Evolutionary conservation across 2,888 invertebrate species (phyloP).

Genomic region (Drosophila prolongata): DNA sequence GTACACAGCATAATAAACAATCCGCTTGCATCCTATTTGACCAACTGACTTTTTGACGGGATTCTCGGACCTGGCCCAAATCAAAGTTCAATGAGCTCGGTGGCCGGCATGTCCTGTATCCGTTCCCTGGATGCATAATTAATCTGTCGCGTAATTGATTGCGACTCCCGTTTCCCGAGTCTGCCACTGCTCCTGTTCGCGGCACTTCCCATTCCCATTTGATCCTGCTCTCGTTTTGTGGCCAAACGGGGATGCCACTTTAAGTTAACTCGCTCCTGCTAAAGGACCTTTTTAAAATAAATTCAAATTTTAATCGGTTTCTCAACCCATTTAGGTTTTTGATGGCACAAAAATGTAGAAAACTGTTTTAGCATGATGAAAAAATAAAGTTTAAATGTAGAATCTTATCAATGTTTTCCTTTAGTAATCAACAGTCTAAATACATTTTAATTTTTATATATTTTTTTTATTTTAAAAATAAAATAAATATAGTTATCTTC

Average conservation of each 20-base stretch:
- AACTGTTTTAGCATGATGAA: no score
- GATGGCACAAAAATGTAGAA: no score
- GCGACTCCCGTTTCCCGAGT: conserved; percentile 10
- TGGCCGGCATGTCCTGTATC: conserved; percentile 9
- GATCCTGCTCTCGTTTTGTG: conserved; percentile 1
- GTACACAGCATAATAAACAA: conserved; percentile 15
- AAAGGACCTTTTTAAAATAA: no score
- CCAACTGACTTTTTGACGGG: conserved; percentile 26
- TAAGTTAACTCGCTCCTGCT: not conserved
- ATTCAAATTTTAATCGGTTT: no score
- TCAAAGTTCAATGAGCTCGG: conserved; percentile 68
- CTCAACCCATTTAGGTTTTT: no score
- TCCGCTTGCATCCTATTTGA: conserved; percentile 16
- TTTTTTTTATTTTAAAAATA: no score
- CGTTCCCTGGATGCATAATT: conserved; percentile 65
- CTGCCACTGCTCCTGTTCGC: not conserved
- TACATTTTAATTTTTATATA: no score
- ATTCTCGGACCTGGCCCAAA: conserved; percentile 20
- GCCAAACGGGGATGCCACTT: no score
- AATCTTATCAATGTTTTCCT: no score
- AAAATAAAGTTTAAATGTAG: no score
- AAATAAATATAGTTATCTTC: no score
- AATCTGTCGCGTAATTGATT: conserved; percentile 45
- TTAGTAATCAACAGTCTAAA: no score
- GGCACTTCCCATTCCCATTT: not conserved